phyloP scores from a whole-genome alignment of 2,797 vertebrate genomes.

The Alca torda region DNA sequence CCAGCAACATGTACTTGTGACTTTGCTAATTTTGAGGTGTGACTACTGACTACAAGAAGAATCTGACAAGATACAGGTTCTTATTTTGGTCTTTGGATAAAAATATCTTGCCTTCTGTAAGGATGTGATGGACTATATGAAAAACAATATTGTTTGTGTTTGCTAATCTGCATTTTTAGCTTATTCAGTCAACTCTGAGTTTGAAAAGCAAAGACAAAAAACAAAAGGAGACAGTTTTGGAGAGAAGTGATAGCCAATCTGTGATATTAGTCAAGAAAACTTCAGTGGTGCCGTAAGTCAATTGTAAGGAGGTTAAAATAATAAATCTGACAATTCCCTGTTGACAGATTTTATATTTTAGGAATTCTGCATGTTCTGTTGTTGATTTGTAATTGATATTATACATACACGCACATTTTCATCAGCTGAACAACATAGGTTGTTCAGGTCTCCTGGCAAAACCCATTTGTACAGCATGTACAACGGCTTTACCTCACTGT shows the following conservation, averaged over 20 bases:
- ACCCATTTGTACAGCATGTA: rapidly evolving
- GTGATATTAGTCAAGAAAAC: neutral
- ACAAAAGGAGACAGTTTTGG: neutral
- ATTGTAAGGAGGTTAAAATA: neutral
- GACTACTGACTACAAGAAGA: neutral
- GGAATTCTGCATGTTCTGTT: neutral
- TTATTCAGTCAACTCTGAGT: neutral
- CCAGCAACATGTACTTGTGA: neutral
- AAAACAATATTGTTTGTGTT: neutral
- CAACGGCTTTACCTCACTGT: neutral
- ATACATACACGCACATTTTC: neutral
- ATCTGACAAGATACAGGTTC: neutral
- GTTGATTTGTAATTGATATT: neutral
- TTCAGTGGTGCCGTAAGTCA: neutral
- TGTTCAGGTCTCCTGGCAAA: neutral
- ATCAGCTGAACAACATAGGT: neutral
- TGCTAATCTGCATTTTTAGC: neutral
- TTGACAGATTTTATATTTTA: neutral
- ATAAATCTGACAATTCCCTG: neutral
- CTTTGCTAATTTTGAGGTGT: neutral
- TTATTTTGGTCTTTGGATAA: neutral
- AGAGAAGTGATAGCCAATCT: neutral
- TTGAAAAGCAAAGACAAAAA: neutral
- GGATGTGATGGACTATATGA: neutral
- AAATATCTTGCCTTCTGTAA: neutral